Evolutionary conservation across 2,888 invertebrate genomes (phyloP).

Genomic region (Leucozona laternaria): DNA sequence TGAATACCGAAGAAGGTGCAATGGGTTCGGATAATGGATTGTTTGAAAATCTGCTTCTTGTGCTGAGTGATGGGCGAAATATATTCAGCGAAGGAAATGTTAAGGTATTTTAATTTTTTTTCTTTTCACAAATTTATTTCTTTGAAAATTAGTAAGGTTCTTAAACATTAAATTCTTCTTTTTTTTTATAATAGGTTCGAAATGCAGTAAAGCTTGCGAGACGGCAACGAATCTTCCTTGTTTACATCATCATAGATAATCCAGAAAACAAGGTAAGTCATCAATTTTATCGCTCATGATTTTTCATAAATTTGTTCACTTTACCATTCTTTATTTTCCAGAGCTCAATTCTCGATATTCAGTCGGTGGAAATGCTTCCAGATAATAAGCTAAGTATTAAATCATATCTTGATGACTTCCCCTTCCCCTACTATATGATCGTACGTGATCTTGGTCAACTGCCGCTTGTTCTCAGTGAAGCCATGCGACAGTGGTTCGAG

Average conservation of each 20-base stretch:
- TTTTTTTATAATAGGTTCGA: slow-evolving; percentile 85
- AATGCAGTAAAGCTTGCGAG: slow-evolving; percentile 92
- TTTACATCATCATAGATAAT: slow-evolving; percentile 98
- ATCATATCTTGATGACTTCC: slow-evolving; percentile 97
- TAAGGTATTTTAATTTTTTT: slow-evolving; percentile 84
- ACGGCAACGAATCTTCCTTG: slow-evolving; percentile 93
- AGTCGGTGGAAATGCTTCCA: slow-evolving; percentile 85
- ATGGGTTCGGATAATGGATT: slow-evolving; percentile 83
- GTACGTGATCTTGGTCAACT: slow-evolving; percentile 94
- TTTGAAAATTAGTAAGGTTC: too few species aligned
- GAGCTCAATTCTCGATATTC: slow-evolving; percentile 96
- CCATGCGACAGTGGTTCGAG: slow-evolving; percentile 99
- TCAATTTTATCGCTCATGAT: background rate
- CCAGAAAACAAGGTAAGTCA: slow-evolving; percentile 92
- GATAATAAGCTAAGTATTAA: slow-evolving; percentile 85
- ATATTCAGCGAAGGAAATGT: slow-evolving; percentile 94
- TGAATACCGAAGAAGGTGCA: slow-evolving; percentile 85
- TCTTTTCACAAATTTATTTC: background rate
- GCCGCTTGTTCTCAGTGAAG: slow-evolving; percentile 96
- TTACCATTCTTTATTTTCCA: slow-evolving; percentile 82
- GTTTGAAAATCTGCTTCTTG: slow-evolving; percentile 88
- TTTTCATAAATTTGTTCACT: background rate
- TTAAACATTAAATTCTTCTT: too few species aligned
- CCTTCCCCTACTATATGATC: slow-evolving; percentile 98
- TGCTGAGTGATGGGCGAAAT: slow-evolving; percentile 98